Conservation (phyloP, 2,888 invertebrate genomes). For the Caradrina kadenii region DNA sequence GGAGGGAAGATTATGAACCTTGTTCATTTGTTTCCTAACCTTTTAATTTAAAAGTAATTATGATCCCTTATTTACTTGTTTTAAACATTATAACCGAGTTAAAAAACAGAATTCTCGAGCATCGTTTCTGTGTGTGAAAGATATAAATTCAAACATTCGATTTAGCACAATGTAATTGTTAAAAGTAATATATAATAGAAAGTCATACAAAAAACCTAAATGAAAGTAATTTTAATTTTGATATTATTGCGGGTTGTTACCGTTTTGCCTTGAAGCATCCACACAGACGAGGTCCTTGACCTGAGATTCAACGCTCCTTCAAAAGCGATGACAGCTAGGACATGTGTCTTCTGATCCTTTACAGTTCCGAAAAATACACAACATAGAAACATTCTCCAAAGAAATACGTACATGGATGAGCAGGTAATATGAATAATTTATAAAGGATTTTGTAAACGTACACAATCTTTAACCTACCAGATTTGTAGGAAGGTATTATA, state of each 20-base stretch:
- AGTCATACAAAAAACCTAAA: no score
- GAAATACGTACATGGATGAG: neutral
- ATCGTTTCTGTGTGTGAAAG: no score
- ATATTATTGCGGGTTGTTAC: neutral
- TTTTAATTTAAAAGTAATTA: neutral
- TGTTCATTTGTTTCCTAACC: no score
- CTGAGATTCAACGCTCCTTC: neutral
- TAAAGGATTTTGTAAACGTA: neutral
- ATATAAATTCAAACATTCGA: no score
- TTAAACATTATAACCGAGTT: no score
- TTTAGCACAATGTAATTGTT: no score
- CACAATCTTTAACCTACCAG: conserved; percentile 9
- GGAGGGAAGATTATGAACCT: no score
- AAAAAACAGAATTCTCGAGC: neutral
- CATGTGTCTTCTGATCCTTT: neutral
- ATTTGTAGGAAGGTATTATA: conserved; percentile 16
- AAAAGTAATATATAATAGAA: no score
- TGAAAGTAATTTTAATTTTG: no score
- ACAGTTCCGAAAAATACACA: neutral
- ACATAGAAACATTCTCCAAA: neutral
- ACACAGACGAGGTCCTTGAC: neutral
- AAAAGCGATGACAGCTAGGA: conserved; percentile 1
- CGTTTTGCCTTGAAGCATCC: neutral
- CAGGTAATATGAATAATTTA: conserved; percentile 24
- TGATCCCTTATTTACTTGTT: no score